phyloP scores from a whole-genome alignment of 2,888 invertebrate genomes.

The Cataglyphis livida region DNA sequence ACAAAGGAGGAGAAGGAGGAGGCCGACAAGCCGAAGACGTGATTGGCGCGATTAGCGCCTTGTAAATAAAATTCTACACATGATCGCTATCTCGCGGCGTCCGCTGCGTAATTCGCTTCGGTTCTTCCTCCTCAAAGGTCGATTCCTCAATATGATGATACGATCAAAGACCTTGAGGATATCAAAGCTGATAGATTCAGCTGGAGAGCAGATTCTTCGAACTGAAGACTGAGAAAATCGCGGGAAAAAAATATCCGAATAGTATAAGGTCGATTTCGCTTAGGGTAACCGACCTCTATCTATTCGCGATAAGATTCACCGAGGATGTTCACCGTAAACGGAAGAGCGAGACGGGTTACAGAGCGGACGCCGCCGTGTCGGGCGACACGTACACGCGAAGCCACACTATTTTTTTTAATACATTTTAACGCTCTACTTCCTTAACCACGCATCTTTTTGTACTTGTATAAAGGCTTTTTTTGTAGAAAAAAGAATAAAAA shows the following conservation, averaged over 20 bases:
- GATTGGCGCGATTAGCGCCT: constrained; percentile 80
- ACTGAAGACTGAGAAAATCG: not conserved
- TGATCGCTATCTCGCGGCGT: constrained; percentile 58
- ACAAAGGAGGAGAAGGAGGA: constrained; percentile 61
- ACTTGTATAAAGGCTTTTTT: constrained; percentile 86
- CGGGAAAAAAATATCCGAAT: not conserved
- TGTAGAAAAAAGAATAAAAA: constrained; percentile 84
- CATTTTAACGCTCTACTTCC: constrained; percentile 76
- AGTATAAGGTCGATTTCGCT: not conserved
- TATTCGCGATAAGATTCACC: not conserved
- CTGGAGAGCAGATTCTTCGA: not conserved
- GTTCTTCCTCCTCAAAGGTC: not conserved
- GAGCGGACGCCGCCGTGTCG: constrained; percentile 58
- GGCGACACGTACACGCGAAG: constrained; percentile 71
- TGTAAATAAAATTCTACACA: constrained; percentile 82
- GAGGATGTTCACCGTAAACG: not conserved
- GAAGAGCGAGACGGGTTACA: constrained; percentile 38
- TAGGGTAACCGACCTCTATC: too few species aligned
- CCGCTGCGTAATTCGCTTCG: constrained; percentile 55
- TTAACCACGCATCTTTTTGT: constrained; percentile 83
- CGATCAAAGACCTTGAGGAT: constrained; percentile 36
- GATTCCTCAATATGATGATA: too few species aligned
- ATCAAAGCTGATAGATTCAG: not conserved
- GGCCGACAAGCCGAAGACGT: constrained; percentile 77
- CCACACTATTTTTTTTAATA: constrained; percentile 82